phyloP scores from a whole-genome alignment of 2,113 vertebrate genomes.

The Scomber colias region DNA sequence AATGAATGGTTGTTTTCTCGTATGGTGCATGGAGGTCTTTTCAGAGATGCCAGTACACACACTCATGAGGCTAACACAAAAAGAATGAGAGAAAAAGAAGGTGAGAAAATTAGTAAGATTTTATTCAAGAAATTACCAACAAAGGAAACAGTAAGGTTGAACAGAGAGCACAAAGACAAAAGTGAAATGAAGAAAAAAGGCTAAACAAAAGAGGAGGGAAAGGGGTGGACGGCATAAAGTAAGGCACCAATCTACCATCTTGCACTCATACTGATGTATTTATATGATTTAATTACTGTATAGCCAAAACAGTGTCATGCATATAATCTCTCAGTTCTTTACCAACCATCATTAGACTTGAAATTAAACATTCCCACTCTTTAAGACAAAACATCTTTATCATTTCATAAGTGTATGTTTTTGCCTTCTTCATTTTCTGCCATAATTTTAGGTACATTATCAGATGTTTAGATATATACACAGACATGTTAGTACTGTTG shows the following conservation, averaged over 20 bases:
- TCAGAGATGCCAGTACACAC: constrained; percentile 23
- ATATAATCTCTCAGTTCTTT: not conserved
- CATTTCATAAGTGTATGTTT: not conserved
- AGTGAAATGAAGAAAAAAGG: constrained; percentile 26
- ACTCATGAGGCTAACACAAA: constrained; percentile 21
- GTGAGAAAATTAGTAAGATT: constrained; percentile 66
- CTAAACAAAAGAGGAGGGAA: constrained; percentile 1
- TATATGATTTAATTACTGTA: too few species aligned
- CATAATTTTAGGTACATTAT: too few species aligned
- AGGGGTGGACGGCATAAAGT: constrained; percentile 5
- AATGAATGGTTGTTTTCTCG: constrained; percentile 20
- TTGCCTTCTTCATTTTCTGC: not conserved
- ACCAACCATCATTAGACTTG: constrained; percentile 41
- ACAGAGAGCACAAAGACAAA: constrained; percentile 56
- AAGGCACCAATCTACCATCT: not conserved
- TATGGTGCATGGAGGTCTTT: not conserved
- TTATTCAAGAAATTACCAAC: constrained; percentile 70
- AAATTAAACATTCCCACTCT: constrained; percentile 15
- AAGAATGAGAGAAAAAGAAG: constrained; percentile 59
- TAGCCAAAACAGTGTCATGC: not conserved
- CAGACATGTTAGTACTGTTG: too few species aligned
- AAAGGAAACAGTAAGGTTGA: constrained; percentile 40
- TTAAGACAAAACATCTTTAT: not conserved
- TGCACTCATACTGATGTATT: too few species aligned
- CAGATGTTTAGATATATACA: too few species aligned